Evolutionary conservation across 2,113 vertebrate species (phyloP), one percentile per base, ranked within the genome.

Genomic region (Plotosus lineatus): DNA sequence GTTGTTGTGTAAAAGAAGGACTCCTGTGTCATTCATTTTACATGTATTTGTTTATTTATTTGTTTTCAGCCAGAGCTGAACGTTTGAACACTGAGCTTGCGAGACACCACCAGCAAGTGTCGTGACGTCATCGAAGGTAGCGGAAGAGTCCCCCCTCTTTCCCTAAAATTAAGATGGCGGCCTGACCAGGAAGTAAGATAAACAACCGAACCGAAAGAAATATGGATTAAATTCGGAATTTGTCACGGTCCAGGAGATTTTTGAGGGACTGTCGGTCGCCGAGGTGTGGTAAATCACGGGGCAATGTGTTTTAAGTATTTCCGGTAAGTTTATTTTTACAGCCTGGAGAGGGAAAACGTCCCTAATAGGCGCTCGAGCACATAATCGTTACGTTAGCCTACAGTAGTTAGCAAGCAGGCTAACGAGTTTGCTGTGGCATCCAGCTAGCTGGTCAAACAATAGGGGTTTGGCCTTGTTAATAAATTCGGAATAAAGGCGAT

Each of bases 121-220:
- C 12, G 28, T 53, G 51, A 72, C 77, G 75, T 53, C 75, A 75
- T 1, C n/a, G 44, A 56, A 77, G 68, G 40, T 61, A 73, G 68
- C 85, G 85, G 83, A 86, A 86, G 78, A 78, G 26, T 48, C 76
- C 46, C 28, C 0, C 69, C n/a, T 21, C 0, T 33, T 40, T 56
- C 80, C 71, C 50, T 75, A 4, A 80, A 71, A 80, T 78, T 58
- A 86, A 86, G 83, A 86, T 86, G 85, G 85, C 85, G 85, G 36
- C 85, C 58, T 44, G 85, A 86, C 83, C 80, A 84, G 85, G 85
- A 86, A 86, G 85, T 86, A 53, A 84, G 74, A 81, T 78, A 78
- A 86, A 86, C 81, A 86, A 84, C 80, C 77, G 80, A 55, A 53
- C 78, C 65, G 74, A 77, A 33, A 72, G 63, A 78, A 80, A 81